Evolutionary conservation across 2,888 invertebrate species (phyloP).

Genomic region (Synanthedon myopaeformis): DNA sequence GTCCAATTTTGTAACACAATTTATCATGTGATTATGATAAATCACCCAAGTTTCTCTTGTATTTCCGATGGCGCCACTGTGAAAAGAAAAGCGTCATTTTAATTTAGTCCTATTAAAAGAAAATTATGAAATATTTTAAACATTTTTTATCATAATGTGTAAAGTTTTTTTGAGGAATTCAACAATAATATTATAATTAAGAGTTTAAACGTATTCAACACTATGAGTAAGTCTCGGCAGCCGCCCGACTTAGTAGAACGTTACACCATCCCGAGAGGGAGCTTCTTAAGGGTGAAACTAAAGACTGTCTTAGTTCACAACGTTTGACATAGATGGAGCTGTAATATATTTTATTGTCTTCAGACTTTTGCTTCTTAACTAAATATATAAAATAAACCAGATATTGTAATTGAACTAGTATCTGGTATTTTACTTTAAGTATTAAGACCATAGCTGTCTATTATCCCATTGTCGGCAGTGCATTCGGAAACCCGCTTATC

Average conservation of each 20-base stretch:
- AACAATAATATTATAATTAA: too few relatives aligned
- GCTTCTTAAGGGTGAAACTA: background rate
- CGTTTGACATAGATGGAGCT: slow-evolving; percentile 17
- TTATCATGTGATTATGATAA: background rate
- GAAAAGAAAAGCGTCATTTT: slow-evolving; percentile 8
- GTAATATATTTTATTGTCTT: too few relatives aligned
- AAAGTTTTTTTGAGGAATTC: too few relatives aligned
- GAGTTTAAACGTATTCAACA: background rate
- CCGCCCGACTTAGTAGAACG: slow-evolving; percentile 1
- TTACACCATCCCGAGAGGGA: slow-evolving; percentile 9
- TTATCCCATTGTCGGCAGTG: too few relatives aligned
- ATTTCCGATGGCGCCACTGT: slow-evolving; percentile 18
- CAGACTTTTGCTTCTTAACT: too few relatives aligned
- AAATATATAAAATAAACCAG: too few relatives aligned
- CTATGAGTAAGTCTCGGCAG: slow-evolving; percentile 1
- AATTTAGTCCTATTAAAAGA: background rate
- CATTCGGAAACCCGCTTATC: too few relatives aligned
- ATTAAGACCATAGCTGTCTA: too few relatives aligned
- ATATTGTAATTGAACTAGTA: too few relatives aligned
- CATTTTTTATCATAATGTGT: too few relatives aligned
- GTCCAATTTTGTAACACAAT: background rate
- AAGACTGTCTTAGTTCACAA: slow-evolving; percentile 7
- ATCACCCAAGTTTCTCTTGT: slow-evolving; percentile 6
- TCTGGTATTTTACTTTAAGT: too few relatives aligned
- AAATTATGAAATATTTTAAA: too few relatives aligned